Conservation (phyloP, 2,113 vertebrate genomes). For the Suncus etruscus region DNA sequence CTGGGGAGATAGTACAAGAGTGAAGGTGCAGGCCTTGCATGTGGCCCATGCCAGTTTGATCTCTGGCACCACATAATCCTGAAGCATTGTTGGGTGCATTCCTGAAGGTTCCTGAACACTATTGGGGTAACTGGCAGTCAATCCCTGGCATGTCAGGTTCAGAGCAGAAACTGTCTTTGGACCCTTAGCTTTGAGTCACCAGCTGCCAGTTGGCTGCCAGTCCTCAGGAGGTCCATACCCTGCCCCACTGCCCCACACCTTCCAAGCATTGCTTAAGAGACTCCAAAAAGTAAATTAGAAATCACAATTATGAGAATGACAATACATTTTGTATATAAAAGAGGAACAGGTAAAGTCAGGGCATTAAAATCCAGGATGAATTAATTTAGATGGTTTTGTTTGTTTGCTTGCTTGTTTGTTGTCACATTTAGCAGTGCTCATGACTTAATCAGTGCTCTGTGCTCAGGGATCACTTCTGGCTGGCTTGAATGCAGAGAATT, state of each 20-base stretch:
- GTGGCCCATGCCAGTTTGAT: too few relatives aligned
- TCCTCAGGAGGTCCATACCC: too few relatives aligned
- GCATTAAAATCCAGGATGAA: neutral
- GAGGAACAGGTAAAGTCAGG: conserved; percentile 5
- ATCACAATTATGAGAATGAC: too few relatives aligned
- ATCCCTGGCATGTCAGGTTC: neutral
- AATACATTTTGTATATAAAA: neutral
- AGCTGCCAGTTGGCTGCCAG: neutral
- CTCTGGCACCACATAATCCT: too few relatives aligned
- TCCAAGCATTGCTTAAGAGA: too few relatives aligned
- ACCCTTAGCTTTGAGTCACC: neutral
- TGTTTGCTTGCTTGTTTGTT: neutral
- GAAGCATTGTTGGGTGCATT: neutral
- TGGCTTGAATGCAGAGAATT: neutral
- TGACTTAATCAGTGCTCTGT: too few relatives aligned
- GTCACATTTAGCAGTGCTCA: too few relatives aligned
- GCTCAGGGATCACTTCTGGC: too few relatives aligned
- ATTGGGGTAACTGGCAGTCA: neutral
- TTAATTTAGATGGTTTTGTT: neutral
- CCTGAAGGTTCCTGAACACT: neutral
- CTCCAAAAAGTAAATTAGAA: too few relatives aligned
- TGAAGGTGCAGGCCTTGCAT: too few relatives aligned
- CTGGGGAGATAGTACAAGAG: too few relatives aligned
- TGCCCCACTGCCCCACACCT: too few relatives aligned
- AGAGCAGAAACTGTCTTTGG: neutral